phyloP scores from a whole-genome alignment of 1,140 invertebrate species.

The Drosophila repletoides region DNA sequence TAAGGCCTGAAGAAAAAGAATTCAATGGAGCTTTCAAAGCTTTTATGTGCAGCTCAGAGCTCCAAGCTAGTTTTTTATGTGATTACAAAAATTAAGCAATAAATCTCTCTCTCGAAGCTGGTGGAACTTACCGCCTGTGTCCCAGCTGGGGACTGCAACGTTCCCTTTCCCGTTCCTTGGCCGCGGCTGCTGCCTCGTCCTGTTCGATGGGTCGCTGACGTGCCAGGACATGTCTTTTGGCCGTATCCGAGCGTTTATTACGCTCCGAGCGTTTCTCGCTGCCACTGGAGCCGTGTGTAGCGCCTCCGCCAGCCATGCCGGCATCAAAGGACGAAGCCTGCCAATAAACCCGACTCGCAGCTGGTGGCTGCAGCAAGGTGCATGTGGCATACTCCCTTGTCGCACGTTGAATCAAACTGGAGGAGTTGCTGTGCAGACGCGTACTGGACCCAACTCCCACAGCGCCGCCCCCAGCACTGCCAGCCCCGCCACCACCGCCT shows the following conservation, averaged over 20 bases:
- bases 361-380: slow-evolving; percentile 65
- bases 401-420: slow-evolving; percentile 66
- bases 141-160: slow-evolving; percentile 66
- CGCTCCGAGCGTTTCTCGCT: slow-evolving; percentile 68
- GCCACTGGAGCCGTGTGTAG: slow-evolving; percentile 37
- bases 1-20: not conserved
- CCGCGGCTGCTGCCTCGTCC: slow-evolving; percentile 82
- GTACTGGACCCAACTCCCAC: slow-evolving; percentile 35
- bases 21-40: slow-evolving; percentile 1
- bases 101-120: too few species aligned
- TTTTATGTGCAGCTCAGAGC: not conserved
- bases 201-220: slow-evolving; percentile 89
- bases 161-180: slow-evolving; percentile 36
- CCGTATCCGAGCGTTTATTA: slow-evolving; percentile 85
- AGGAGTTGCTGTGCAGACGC: slow-evolving; percentile 76
- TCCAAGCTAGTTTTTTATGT: not conserved
- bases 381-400: slow-evolving; percentile 62
- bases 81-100: too few species aligned
- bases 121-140: slow-evolving; percentile 60
- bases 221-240: slow-evolving; percentile 88
- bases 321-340: slow-evolving; percentile 83
- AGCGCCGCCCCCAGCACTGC: slow-evolving; percentile 4
- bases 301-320: slow-evolving; percentile 82
- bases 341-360: slow-evolving; percentile 69
- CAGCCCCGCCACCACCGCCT: slow-evolving; percentile 22